Conservation (phyloP, 2,797 vertebrate genomes). For the Fistularia commersonii region DNA sequence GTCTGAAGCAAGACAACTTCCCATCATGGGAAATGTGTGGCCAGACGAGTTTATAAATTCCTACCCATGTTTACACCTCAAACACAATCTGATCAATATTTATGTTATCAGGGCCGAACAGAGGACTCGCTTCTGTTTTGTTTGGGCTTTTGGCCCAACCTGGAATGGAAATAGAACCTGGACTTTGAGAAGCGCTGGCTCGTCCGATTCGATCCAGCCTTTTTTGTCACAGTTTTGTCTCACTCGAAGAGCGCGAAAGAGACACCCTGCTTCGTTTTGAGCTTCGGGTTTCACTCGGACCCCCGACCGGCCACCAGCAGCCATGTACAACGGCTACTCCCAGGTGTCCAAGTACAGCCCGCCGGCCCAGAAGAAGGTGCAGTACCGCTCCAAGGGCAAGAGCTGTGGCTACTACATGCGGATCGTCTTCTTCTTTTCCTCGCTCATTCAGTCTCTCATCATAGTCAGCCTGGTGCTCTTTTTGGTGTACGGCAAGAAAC, state of each 20-base stretch:
- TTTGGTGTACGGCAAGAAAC: slow-evolving; percentile 87
- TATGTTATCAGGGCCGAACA: slow-evolving; percentile 16
- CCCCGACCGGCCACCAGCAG: not conserved
- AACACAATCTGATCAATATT: slow-evolving; percentile 36
- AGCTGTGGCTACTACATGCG: slow-evolving; percentile 89
- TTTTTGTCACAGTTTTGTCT: not conserved
- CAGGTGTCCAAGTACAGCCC: slow-evolving; percentile 61
- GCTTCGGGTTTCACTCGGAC: not conserved
- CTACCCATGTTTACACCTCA: slow-evolving; percentile 34
- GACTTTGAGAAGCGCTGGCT: slow-evolving; percentile 8
- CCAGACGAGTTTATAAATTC: slow-evolving; percentile 59
- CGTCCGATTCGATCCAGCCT: slow-evolving; percentile 9
- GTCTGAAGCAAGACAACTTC: slow-evolving; percentile 24
- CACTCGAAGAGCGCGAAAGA: slow-evolving; percentile 1
- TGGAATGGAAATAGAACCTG: not conserved
- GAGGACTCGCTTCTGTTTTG: slow-evolving; percentile 30
- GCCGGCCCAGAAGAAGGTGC: slow-evolving; percentile 53
- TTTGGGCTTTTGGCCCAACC: slow-evolving; percentile 7
- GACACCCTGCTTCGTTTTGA: not conserved
- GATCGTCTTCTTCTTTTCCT: slow-evolving; percentile 90
- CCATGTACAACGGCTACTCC: slow-evolving; percentile 73
- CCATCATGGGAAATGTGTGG: slow-evolving; percentile 44
- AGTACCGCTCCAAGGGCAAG: slow-evolving; percentile 59
- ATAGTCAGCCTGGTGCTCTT: slow-evolving; percentile 93
- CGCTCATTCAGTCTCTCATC: slow-evolving; percentile 92